Evolutionary conservation across 1,140 invertebrate species (phyloP), one percentile per base, ranked within the genome.

Genomic region (Belonocnema kinseyi): DNA sequence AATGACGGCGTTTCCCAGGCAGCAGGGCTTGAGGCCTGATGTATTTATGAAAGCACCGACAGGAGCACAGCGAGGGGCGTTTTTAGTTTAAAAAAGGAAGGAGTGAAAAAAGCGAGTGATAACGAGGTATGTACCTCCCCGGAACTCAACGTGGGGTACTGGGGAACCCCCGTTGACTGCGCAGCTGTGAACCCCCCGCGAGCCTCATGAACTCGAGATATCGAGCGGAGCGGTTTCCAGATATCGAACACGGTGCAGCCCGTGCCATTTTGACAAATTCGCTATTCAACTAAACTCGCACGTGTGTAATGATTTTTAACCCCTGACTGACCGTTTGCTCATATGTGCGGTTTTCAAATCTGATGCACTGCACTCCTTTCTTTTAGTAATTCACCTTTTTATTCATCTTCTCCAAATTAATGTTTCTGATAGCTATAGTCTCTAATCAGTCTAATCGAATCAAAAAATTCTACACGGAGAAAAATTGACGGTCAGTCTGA

Each of bases 191-290:
- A 74, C 75, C 78, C 83, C 80, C 80, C 74, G 77, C 53, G 79
- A 66, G 72, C 61, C 50, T 72, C 40, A 40, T 61, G 56, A 53
- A 78, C 21, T 66, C 70, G 75, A 54, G 76, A 77, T 72, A 19
- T 74, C 76, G 76, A 61, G 72, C 74, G 66, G 56, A 72, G 71
- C 54, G 50, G 14, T 56, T 50, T 56, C 71, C 19, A 73, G 70
- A 72, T 72, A 72, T 58, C 16, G 74, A 72, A 71, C 72, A 78
- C 75, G 40, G 70, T 75, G 53, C 53, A 66, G 61, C 74, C 70
- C 81, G 79, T 87, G 88, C 86, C 86, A 89, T 88, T 90, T 90
- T 89, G 86, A 40, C 82, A 89, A 88, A 85, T 84, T 80, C 75
- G 77, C 79, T 80, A 85, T 82, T 84, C 79, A 77, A 79, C 79